phyloP scores from a whole-genome alignment of 2,113 vertebrate species.

The Odontesthes bonariensis region DNA sequence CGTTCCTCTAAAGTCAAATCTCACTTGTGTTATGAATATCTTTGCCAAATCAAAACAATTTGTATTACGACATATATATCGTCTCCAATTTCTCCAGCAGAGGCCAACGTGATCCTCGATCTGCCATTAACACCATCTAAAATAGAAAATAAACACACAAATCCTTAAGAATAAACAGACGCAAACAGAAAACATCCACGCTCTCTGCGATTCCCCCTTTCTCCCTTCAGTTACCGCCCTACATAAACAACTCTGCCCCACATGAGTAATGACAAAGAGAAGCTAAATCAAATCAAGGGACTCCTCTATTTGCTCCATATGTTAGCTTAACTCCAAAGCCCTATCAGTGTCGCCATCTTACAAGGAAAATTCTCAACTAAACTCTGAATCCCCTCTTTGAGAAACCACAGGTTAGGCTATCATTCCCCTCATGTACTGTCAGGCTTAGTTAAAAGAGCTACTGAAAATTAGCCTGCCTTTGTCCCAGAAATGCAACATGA shows the following conservation, averaged over 20 bases:
- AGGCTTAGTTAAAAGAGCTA: slow-evolving; percentile 63
- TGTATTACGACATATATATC: neutral
- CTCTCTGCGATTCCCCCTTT: slow-evolving; percentile 1
- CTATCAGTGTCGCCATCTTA: slow-evolving; percentile 69
- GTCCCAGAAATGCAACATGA: slow-evolving; percentile 37
- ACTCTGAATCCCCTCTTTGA: slow-evolving; percentile 61
- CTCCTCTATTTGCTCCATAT: slow-evolving; percentile 69
- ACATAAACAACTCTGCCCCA: slow-evolving; percentile 60
- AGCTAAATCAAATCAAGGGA: slow-evolving; percentile 58
- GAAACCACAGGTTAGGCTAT: slow-evolving; percentile 68
- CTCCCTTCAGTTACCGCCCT: slow-evolving; percentile 36
- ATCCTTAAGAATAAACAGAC: slow-evolving; percentile 18
- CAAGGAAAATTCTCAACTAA: slow-evolving; percentile 65
- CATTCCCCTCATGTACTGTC: slow-evolving; percentile 56
- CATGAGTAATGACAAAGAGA: slow-evolving; percentile 58
- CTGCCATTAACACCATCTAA: slow-evolving; percentile 22
- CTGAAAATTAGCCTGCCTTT: slow-evolving; percentile 61
- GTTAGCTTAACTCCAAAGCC: slow-evolving; percentile 59
- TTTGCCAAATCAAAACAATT: slow-evolving; percentile 13
- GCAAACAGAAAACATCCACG: slow-evolving; percentile 51
- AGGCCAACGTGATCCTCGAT: neutral
- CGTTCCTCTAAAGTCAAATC: neutral
- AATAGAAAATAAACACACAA: slow-evolving; percentile 14
- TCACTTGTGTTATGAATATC: neutral
- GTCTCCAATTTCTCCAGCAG: neutral